Evolutionary conservation across 2,797 vertebrate species (phyloP).

Genomic region (Cryptoblepharus egeriae): DNA sequence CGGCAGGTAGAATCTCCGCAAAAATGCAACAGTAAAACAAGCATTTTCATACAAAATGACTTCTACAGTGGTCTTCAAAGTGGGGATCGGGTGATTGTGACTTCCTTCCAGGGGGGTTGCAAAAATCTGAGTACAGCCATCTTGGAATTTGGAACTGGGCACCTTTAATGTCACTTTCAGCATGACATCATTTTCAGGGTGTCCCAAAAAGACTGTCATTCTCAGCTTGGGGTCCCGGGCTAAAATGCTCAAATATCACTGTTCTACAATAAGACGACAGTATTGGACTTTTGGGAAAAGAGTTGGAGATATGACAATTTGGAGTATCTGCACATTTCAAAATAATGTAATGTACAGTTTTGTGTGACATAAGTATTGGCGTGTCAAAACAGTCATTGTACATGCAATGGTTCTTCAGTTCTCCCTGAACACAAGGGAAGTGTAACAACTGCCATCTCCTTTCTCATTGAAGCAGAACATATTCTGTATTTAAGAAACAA

Average conservation of each 20-base stretch:
- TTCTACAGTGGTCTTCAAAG: too few species aligned
- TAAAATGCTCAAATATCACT: too few species aligned
- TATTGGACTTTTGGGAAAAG: neutral
- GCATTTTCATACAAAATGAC: neutral
- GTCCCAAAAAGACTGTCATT: too few species aligned
- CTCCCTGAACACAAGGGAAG: neutral
- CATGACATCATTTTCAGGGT: too few species aligned
- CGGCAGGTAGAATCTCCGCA: neutral
- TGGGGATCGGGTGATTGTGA: too few species aligned
- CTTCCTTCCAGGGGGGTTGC: too few species aligned
- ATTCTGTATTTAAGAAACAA: neutral
- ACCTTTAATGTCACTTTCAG: too few species aligned
- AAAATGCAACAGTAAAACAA: neutral
- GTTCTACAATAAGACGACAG: neutral
- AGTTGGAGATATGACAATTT: neutral
- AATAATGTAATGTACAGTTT: neutral
- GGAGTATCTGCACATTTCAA: neutral
- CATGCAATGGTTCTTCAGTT: neutral
- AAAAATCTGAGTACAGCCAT: too few species aligned
- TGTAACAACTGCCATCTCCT: neutral
- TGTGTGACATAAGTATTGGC: neutral
- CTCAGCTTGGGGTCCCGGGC: too few species aligned
- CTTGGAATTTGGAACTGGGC: too few species aligned
- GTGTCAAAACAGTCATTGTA: neutral
- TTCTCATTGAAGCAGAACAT: neutral